Conservation (phyloP, 1,140 invertebrate genomes). For the Drosophila ohnishii region DNA sequence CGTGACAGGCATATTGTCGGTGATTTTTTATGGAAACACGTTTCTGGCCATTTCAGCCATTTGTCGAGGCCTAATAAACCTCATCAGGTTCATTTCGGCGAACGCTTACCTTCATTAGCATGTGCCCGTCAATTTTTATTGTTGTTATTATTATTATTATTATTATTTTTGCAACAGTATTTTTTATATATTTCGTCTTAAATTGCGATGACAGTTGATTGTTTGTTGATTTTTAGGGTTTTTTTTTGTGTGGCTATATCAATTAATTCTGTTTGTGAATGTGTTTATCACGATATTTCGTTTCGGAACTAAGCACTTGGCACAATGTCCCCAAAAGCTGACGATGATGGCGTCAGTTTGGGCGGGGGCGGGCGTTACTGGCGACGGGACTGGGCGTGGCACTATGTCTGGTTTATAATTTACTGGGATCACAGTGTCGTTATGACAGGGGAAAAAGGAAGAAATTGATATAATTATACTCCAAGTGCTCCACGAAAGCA, state of each 20-base stretch:
- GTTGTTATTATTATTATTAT: constrained; percentile 17
- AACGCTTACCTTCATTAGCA: constrained; percentile 62
- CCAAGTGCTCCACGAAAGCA: neutral
- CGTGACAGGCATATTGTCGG: constrained; percentile 49
- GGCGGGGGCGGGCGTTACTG: constrained; percentile 20
- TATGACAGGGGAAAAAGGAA: neutral
- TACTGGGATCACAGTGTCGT: constrained; percentile 1
- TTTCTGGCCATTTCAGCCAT: constrained; percentile 39
- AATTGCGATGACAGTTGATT: constrained; percentile 43
- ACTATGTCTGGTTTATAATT: constrained; percentile 22
- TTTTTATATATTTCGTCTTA: constrained; percentile 34
- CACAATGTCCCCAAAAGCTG: constrained; percentile 8
- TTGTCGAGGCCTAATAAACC: constrained; percentile 58
- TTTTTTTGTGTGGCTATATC: constrained; percentile 18
- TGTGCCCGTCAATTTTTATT: constrained; percentile 50
- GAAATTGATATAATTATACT: constrained; percentile 25
- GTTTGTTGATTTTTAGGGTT: constrained; percentile 10
- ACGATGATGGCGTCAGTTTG: constrained; percentile 12
- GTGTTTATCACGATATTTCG: constrained; percentile 35
- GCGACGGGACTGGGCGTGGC: constrained; percentile 20
- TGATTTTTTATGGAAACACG: constrained; percentile 56
- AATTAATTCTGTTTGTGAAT: constrained; percentile 42
- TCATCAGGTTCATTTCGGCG: constrained; percentile 47
- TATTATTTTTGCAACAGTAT: constrained; percentile 48
- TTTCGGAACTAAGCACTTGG: constrained; percentile 26